Base-by-base conservation (phyloP, 2,797 vertebrate genomes). In the Pelobates cultripes region DNA sequence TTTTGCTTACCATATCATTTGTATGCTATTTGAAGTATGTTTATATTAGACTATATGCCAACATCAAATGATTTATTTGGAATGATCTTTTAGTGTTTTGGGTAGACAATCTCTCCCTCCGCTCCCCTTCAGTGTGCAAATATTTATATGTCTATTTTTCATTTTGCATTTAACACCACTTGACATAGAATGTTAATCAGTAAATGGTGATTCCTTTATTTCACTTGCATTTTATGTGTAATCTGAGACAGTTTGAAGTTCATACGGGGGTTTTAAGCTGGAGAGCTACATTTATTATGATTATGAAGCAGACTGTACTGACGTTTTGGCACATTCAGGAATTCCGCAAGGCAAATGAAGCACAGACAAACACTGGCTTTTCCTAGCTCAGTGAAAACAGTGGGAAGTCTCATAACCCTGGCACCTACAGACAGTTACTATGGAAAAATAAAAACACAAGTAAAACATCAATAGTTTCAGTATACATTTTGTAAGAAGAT, bases 321-420 rank as follows among this genome's bases (percentile, higher is more conserved):
- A 10, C n/a, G 28, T 64, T 47, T n/a, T 75, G 79, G 79, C 51
- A 44, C 12, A 69, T 75, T 75, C 66, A 66, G 75, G 64, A 75
- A 80, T 80, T 75, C 79, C 79, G 74, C 10, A 63, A 80, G 72
- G 72, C 74, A 80, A 75, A 80, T 80, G 79, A 70, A 55, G 79
- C 72, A 73, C 63, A 80, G 72, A 75, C 73, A 77, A 77, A 68
- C 72, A 61, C 7, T 45, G 43, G 75, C 72, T 80, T 51, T 4
- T 55, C 72, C 63, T 70, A 44, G 42, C 63, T 57, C n/a, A 53
- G 63, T 57, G 40, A 60, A 66, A 57, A 74, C 63, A 80, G 63
- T 28, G 47, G 43, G n/a, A 12, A 42, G 17, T 70, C 72, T 60
- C 17, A 61, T 15, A 15, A 15, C 67, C 12, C n/a, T 17, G 3